A percentile compares a stretch with the other conserved stretches of the same genome.
Conservation (phyloP, 2,797 vertebrate species). For the Avahi laniger region DNA sequence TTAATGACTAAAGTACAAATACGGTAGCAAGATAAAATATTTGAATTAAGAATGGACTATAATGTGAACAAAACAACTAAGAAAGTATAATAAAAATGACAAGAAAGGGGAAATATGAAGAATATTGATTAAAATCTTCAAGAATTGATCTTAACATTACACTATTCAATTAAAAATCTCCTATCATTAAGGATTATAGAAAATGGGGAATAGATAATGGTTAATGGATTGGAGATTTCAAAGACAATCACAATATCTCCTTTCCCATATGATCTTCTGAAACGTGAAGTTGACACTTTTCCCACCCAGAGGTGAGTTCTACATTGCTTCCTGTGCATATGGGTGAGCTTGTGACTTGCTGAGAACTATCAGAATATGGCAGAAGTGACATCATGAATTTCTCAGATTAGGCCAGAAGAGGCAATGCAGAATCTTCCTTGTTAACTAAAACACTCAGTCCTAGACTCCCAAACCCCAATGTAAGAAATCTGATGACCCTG, state of each 20-base stretch:
- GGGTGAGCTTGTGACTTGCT: background rate
- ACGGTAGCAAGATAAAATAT: background rate
- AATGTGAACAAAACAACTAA: background rate
- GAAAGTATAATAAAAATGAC: background rate
- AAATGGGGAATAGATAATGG: background rate
- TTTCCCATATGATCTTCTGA: background rate
- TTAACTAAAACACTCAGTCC: background rate
- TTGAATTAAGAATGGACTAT: background rate
- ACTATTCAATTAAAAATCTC: background rate
- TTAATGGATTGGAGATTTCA: background rate
- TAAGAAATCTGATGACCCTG: background rate
- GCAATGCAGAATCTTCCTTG: background rate
- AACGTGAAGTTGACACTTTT: background rate
- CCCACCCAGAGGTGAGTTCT: accelerated
- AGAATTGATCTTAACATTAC: background rate
- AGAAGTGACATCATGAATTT: background rate
- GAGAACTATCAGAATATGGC: background rate
- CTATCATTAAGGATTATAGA: background rate
- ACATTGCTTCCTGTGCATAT: background rate
- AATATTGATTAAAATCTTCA: background rate
- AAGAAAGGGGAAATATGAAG: background rate
- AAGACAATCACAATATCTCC: background rate
- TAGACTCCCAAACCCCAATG: background rate
- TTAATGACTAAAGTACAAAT: background rate
- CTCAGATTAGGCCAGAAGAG: background rate